Evolutionary conservation across 2,797 vertebrate genomes (phyloP), one percentile per base, ranked within the genome.

Genomic region (Lepus oiostolus): DNA sequence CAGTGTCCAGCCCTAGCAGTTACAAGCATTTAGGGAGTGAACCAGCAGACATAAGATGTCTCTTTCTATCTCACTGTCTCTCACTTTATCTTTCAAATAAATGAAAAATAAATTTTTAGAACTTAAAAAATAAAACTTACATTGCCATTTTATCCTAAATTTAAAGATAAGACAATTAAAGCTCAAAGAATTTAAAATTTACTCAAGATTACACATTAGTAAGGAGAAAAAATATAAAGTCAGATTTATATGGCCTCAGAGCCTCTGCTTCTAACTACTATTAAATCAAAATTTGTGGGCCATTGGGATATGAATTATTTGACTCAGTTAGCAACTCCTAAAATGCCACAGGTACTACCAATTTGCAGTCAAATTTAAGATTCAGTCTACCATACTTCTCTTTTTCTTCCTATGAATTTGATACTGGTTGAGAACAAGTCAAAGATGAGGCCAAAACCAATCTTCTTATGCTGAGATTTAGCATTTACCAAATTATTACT

Each of bases 201-300:
- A 28, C 7, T 89, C 0, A 72, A 88, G 9, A 2, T 96, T 74
- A 47, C 26, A 90, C 4, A 72, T 26, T 80, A 80, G 35, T 75
- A 88, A 80, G 26, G 72, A 92, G 17, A 26, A 87, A 11, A 24
- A 28, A 62, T 70, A 75, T 21, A 91, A 85, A 60, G 65, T 8
- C 58, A 90, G 10, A 35, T 87, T 65, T 88, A 4, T 11, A 19
- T 67, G 21, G 76, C 5, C 72, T 4, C 80, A 94, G 81, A 96
- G 50, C 12, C 42, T 94, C 26, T 83, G n/a, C 21, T 87, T 85
- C 77, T 74, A 94, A 81, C 6, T 71, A 77, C 14, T 71, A 85
- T 88, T 95, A 94, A 93, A 75, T 93, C 47, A 95, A 32, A 96
- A 94, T 94, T 96, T 94, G 72, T 91, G 9, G 11, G 30, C 42